phyloP scores from a whole-genome alignment of 1,140 invertebrate genomes.

The Chlorops oryzae region DNA sequence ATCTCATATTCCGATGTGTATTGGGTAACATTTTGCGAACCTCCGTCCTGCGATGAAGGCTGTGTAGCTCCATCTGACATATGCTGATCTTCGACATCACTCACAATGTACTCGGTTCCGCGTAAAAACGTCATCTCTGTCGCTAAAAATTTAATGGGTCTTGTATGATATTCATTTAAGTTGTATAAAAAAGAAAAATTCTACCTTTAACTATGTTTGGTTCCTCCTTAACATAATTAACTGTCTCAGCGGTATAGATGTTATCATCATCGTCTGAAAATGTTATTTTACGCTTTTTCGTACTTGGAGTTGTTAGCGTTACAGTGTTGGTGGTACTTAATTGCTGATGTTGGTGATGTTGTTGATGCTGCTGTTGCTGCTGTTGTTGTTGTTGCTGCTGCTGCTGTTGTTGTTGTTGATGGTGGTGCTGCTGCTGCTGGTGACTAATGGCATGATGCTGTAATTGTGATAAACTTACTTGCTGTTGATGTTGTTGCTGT shows the following conservation, averaged over 20 bases:
- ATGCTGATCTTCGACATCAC: constrained; percentile 39
- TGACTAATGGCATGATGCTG: constrained; percentile 37
- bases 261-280: constrained; percentile 46
- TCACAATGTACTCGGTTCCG: constrained; percentile 39
- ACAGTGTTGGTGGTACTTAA: constrained; percentile 25
- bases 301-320: constrained; percentile 29
- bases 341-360: constrained; percentile 24
- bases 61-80: constrained; percentile 37
- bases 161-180: constrained; percentile 1
- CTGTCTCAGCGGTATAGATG: constrained; percentile 45
- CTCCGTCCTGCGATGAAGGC: constrained; percentile 39
- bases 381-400: constrained; percentile 13
- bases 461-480: constrained; percentile 24
- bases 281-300: constrained; percentile 42
- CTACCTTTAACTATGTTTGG: constrained; percentile 43
- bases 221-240: constrained; percentile 44
- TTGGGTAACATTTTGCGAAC: constrained; percentile 36
- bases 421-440: constrained; percentile 23
- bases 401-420: constrained; percentile 17
- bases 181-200: not conserved
- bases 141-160: constrained; percentile 30
- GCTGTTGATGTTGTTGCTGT: constrained; percentile 23
- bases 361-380: constrained; percentile 30
- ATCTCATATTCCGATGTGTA: constrained; percentile 47
- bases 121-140: constrained; percentile 43